Percentiles rank a stretch among this genome's conserved stretches.
These are phyloP conservation scores for Belgica antarctica DNA, from an alignment of 2,888 invertebrate genomes.

Conservation along the genomic window DNA sequence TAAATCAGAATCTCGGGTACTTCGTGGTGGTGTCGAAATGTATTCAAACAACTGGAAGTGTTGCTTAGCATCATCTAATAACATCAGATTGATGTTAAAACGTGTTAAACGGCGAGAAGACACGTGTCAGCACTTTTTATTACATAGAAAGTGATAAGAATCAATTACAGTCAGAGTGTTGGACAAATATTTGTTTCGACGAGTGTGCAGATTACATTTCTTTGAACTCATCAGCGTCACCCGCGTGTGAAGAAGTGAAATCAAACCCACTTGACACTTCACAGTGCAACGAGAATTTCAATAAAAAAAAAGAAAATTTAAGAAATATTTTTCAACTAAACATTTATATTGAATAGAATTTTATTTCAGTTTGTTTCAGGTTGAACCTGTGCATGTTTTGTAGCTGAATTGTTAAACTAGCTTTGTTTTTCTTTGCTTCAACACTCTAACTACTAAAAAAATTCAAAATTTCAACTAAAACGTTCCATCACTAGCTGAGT, in stretches of 20 bases:
- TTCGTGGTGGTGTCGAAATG: neutral
- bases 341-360: neutral
- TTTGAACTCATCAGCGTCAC: neutral
- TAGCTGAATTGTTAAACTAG: neutral
- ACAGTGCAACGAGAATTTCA: no score
- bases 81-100: slow-evolving; percentile 2
- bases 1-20: neutral
- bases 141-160: slow-evolving; percentile 35
- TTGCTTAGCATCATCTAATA: neutral
- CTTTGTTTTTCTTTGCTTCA: neutral
- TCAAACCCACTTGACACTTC: slow-evolving; percentile 10
- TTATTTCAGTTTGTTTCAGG: neutral
- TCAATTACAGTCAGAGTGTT: slow-evolving; percentile 32
- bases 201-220: neutral
- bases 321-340: neutral
- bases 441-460: neutral
- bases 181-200: slow-evolving; percentile 22
- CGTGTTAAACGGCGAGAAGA: slow-evolving; percentile 27
- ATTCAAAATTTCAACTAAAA: slow-evolving; percentile 12
- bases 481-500: neutral
- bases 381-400: no score
- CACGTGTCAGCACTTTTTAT: slow-evolving; percentile 38
- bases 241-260: neutral
- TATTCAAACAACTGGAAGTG: neutral
- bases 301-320: no score